Conservation (phyloP, 2,113 vertebrate species). For the Sisor rabdophorus region DNA sequence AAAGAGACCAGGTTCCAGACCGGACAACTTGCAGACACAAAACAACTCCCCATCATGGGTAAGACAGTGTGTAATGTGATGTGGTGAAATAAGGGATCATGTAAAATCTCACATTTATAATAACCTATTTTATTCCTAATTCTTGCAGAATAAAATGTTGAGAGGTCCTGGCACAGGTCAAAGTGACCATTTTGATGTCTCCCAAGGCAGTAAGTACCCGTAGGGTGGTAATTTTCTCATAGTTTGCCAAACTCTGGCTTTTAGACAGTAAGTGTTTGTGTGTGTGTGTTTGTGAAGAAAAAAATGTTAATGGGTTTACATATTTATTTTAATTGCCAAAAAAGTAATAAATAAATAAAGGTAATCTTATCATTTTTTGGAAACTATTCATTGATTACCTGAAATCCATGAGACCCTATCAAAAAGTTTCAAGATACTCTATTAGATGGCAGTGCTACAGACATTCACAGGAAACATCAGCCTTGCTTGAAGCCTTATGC, state of each 20-base stretch:
- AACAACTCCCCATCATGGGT: conserved; percentile 33
- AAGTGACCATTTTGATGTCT: not conserved
- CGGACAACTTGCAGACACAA: not conserved
- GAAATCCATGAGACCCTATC: not conserved
- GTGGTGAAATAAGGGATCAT: not conserved
- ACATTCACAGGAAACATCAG: no score
- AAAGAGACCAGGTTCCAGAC: conserved; percentile 12
- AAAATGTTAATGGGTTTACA: no score
- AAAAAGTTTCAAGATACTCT: no score
- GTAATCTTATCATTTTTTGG: not conserved
- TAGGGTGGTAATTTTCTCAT: not conserved
- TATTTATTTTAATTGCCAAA: not conserved
- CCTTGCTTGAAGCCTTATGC: no score
- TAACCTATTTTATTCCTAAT: not conserved
- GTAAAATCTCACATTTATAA: not conserved
- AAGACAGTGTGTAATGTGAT: conserved; percentile 4
- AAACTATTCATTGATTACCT: not conserved
- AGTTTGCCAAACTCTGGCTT: not conserved
- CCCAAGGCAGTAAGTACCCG: conserved; percentile 7
- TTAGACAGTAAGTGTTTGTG: not conserved
- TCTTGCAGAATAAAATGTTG: conserved; percentile 32
- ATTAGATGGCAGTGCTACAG: no score
- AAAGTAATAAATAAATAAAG: not conserved
- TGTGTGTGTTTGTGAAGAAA: not conserved
- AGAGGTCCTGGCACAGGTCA: not conserved